Conservation (phyloP, 2,113 vertebrate genomes). For the Xenopus laevis region DNA sequence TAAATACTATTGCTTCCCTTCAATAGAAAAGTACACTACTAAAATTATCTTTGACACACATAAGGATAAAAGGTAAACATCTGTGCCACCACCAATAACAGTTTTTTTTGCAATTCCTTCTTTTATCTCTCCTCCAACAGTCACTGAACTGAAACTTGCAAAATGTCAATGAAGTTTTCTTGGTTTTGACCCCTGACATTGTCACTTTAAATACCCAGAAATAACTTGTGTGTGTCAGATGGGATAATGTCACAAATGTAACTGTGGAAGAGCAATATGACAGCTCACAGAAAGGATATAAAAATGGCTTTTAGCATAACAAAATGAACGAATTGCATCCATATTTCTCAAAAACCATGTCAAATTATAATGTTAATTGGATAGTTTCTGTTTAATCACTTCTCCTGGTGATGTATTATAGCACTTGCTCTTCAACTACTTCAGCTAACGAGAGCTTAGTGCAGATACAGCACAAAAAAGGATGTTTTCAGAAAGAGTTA, state of each 20-base stretch:
- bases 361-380: not conserved
- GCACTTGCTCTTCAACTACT: constrained; percentile 21
- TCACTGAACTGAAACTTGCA: constrained; percentile 20
- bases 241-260: constrained; percentile 27
- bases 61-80: not conserved
- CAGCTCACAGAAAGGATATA: not conserved
- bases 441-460: not conserved
- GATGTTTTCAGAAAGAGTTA: no score
- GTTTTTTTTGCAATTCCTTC: not conserved
- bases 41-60: not conserved
- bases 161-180: constrained; percentile 33
- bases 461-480: not conserved
- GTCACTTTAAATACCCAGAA: constrained; percentile 29
- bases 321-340: not conserved
- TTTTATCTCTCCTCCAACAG: constrained; percentile 15
- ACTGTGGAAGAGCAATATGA: constrained; percentile 21
- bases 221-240: constrained; percentile 22
- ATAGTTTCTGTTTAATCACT: constrained; percentile 27
- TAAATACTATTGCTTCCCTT: no score
- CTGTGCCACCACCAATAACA: constrained; percentile 1
- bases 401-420: constrained; percentile 29
- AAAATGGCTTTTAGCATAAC: rapidly evolving
- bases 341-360: not conserved
- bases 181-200: constrained; percentile 25
- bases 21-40: not conserved